Evolutionary conservation across 2,113 vertebrate species (phyloP), one percentile per base, ranked within the genome.

Genomic region (Electrona antarctica): DNA sequence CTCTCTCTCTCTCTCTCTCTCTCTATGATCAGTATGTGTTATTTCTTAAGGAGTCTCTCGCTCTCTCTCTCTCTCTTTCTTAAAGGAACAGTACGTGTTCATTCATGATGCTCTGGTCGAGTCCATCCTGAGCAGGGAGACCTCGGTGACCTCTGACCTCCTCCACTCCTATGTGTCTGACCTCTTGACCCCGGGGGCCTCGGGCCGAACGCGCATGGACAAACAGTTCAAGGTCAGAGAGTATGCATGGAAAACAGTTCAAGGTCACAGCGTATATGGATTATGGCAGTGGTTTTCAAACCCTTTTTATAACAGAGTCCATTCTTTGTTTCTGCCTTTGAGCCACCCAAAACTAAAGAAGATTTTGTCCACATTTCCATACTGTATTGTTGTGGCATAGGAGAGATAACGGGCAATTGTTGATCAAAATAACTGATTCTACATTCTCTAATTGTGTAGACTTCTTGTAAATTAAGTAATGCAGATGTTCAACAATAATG

Each of bases 81-180:
- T 21, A 41, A 59, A 99, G 97, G 97, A 98, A 64, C 97, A 99
- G 64, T 99, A 98, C 8, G 90, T 98, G 65, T 99, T 99, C 89
- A 98, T 98, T 91, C 97, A 98, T 0, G 96, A 98, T 48, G 94
- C 94, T 1, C 28, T 99, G 81, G 96, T 97, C 0, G 97, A 99
- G 86, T 96, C 97, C 0, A 95, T 98, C 83, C 89, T 96, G 69
- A 95, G 96, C 85, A 96, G 95, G 66, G 95, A 97, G 89, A 99
- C 97, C 1, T 94, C 93, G 52, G 95, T 99, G 41, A 91, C 90
- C 0, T 95, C 96, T 47, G 94, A 88, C 82, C 93, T 94, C 68
- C 95, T 98, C 50, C 97, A 98, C 60, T 87, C 92, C 66, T 98
- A 98, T 0, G 96, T 98, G 50, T 98, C 97, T 41, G 87, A 93